These are phyloP conservation scores for Pseudorectes ferrugineus DNA, from an alignment of 2,113 vertebrate genomes.

Conservation along the genomic window DNA sequence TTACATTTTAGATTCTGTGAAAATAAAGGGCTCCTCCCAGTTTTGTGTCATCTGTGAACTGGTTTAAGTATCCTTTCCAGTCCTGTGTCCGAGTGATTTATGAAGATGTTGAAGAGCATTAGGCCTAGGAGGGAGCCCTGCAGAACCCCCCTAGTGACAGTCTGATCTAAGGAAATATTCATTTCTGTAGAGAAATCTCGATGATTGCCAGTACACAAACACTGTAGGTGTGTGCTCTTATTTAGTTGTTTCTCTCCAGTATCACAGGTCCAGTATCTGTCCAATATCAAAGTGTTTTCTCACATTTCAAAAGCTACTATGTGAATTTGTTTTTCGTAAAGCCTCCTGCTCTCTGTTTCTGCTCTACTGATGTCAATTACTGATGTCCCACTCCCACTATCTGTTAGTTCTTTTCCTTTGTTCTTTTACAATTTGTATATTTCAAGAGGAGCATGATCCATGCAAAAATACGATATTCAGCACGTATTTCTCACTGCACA, in stretches of 20 bases:
- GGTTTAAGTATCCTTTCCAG: neutral
- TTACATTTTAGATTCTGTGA: neutral
- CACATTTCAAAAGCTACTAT: neutral
- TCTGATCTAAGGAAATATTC: neutral
- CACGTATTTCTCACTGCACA: neutral
- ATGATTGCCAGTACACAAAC: neutral
- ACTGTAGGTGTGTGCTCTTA: neutral
- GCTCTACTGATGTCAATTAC: neutral
- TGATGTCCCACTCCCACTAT: neutral
- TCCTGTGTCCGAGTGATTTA: neutral
- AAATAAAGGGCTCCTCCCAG: neutral
- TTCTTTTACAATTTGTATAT: neutral
- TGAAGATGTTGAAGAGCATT: neutral
- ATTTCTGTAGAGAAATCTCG: neutral
- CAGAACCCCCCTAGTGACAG: neutral
- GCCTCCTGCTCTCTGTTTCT: neutral
- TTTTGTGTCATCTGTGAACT: rapidly evolving
- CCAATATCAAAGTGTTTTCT: neutral
- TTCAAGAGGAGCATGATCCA: neutral
- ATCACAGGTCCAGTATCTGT: neutral
- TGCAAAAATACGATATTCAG: neutral
- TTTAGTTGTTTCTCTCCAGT: neutral
- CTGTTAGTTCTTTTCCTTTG: neutral
- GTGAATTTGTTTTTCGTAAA: neutral
- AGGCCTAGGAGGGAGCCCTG: neutral